A percentile compares a stretch with the other conserved stretches of the same genome.
These are phyloP conservation scores for Phasianus colchicus DNA, from an alignment of 2,113 vertebrate species.

Conservation along the genomic window DNA sequence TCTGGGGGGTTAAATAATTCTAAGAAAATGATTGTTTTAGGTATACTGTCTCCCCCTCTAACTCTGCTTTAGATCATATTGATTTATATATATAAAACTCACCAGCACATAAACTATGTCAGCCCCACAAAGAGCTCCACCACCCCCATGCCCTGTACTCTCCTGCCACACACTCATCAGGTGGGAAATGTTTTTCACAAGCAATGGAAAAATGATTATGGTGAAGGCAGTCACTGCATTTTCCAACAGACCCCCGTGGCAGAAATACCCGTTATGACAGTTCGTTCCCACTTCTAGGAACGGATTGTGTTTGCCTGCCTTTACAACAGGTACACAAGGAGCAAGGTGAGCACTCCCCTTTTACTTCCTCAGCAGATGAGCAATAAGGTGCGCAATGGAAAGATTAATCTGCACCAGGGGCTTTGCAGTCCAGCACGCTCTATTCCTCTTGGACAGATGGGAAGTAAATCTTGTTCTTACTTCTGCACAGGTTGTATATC, in stretches of 20 bases:
- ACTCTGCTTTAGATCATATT: background rate
- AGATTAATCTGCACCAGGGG: background rate
- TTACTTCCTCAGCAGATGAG: background rate
- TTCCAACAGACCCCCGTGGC: background rate
- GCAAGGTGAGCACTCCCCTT: background rate
- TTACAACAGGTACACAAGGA: background rate
- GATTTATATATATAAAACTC: background rate
- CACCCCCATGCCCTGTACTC: background rate
- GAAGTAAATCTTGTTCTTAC: background rate
- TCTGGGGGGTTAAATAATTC: background rate
- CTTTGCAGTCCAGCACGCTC: background rate
- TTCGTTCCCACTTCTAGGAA: background rate
- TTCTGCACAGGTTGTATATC: background rate
- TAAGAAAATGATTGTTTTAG: background rate
- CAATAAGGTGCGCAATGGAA: background rate
- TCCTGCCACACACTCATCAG: background rate
- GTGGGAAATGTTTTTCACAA: background rate
- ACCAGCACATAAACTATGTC: accelerated
- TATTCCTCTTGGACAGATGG: background rate
- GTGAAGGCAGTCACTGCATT: background rate
- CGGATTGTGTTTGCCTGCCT: background rate
- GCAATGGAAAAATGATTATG: background rate
- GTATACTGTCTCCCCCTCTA: background rate
- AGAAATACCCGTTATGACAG: background rate
- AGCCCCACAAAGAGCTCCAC: background rate